Base-by-base conservation (phyloP, 30 jellyfish, hydroid and myxozoan genomes). In the Morbakka virulenta region DNA sequence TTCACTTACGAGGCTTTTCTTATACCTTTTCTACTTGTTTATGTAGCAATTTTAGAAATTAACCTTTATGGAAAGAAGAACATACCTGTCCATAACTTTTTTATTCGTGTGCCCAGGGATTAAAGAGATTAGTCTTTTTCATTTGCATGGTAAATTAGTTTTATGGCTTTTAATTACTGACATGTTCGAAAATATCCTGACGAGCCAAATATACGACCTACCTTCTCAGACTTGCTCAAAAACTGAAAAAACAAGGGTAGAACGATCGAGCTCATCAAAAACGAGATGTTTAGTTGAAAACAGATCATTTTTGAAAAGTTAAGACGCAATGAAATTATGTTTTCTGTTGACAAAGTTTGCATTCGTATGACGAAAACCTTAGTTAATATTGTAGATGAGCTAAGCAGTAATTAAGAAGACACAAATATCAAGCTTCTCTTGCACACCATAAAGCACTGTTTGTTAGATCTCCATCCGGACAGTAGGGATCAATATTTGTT, bases 161-260 rank as follows among this genome's bases (percentile, higher is more conserved):
- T n/a, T n/a, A n/a, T n/a, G n/a, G n/a, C n/a, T n/a, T n/a, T n/a
- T n/a, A n/a, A n/a, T n/a, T n/a, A n/a, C n/a, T n/a, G n/a, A n/a
- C n/a, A n/a, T n/a, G n/a, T n/a, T n/a, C n/a, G n/a, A n/a, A n/a
- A n/a, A n/a, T n/a, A n/a, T n/a, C n/a, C n/a, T n/a, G n/a, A n/a
- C n/a, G n/a, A n/a, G n/a, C n/a, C n/a, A n/a, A n/a, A n/a, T n/a
- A n/a, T n/a, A n/a, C n/a, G n/a, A 22, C 91, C 77, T 3, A 74
- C 67, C 74, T 81, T 71, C 79, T 50, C 81, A 12, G 85, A 36
- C 34, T 81, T 71, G 66, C 33, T 81, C 31, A 71, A 72, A 71
- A 81, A 69, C 72, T 88, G 90, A 67, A 78, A 65, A 32, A 79
- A 65, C 87, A 80, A 80, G 66, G 31, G 73, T 0, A 67, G 76